These are phyloP conservation scores for Graptemys geographica DNA, from an alignment of 2,797 vertebrate species.

Conservation along the genomic window DNA sequence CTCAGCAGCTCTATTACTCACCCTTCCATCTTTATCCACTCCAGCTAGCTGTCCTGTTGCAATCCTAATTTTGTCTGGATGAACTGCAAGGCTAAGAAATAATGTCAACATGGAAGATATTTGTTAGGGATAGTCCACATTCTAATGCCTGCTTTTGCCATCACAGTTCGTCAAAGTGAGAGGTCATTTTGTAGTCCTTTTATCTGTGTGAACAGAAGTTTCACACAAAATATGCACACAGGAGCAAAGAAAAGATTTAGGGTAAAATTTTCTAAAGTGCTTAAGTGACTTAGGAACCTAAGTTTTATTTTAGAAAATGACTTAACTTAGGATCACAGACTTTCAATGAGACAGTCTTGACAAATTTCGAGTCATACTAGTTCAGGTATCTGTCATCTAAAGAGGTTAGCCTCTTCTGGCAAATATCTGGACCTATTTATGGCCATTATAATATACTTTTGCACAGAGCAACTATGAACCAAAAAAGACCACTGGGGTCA, in stretches of 20 bases:
- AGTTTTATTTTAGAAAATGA: background rate
- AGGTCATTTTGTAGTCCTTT: slow-evolving; percentile 24
- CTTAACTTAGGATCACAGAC: background rate
- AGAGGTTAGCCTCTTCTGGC: background rate
- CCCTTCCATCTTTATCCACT: slow-evolving; percentile 98
- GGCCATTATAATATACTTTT: background rate
- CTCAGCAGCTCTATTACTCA: slow-evolving; percentile 81
- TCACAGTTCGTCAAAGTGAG: slow-evolving; percentile 58
- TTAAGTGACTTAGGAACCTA: background rate
- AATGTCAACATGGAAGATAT: slow-evolving; percentile 68
- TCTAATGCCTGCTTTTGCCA: slow-evolving; percentile 66
- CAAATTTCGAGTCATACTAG: background rate
- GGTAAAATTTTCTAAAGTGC: background rate
- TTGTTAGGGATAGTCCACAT: slow-evolving; percentile 5
- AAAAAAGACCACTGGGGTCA: background rate
- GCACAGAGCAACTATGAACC: background rate
- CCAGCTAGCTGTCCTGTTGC: slow-evolving; percentile 98
- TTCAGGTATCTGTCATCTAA: background rate
- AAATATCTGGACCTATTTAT: background rate
- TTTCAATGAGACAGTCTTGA: slow-evolving; percentile 28
- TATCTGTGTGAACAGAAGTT: slow-evolving; percentile 52
- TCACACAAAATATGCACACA: background rate
- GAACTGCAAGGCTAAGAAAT: slow-evolving; percentile 91
- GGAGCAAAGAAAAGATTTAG: background rate
- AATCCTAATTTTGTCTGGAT: slow-evolving; percentile 98